Percentiles rank a stretch among this genome's conserved stretches.
Evolutionary conservation across 2,888 invertebrate genomes (phyloP).

Genomic region (Noctua janthina): DNA sequence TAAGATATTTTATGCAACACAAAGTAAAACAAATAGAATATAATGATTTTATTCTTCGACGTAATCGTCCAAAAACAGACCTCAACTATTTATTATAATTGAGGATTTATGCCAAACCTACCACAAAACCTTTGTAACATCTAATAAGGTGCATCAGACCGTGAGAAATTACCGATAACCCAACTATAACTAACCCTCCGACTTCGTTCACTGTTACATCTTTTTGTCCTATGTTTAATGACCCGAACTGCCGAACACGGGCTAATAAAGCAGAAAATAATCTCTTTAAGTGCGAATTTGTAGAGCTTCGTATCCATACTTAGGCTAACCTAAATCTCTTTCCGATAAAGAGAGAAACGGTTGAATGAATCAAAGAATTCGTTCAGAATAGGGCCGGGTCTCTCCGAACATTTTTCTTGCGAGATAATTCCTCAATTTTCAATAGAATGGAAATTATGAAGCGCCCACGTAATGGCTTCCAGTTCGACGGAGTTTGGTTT

Average conservation of each 20-base stretch:
- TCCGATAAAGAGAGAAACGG: slow-evolving; percentile 69
- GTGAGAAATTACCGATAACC: slow-evolving; percentile 52
- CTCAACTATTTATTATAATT: slow-evolving; percentile 28
- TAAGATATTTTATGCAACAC: neutral
- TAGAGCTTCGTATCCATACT: slow-evolving; percentile 70
- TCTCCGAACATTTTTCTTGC: slow-evolving; percentile 44
- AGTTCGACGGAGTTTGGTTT: slow-evolving; percentile 37
- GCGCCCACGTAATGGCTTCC: slow-evolving; percentile 50
- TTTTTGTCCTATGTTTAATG: slow-evolving; percentile 67
- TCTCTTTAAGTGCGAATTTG: slow-evolving; percentile 72
- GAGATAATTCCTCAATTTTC: slow-evolving; percentile 57
- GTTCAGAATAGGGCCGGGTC: slow-evolving; percentile 39
- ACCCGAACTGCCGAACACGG: slow-evolving; percentile 47
- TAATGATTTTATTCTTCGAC: neutral
- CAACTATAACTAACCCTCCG: slow-evolving; percentile 42
- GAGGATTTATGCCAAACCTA: slow-evolving; percentile 43
- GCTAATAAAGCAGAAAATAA: slow-evolving; percentile 72
- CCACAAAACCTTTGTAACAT: slow-evolving; percentile 20
- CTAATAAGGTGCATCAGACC: slow-evolving; percentile 47
- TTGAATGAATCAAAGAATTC: slow-evolving; percentile 62
- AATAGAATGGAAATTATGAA: slow-evolving; percentile 63
- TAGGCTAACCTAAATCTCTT: slow-evolving; percentile 73
- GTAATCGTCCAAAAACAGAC: slow-evolving; percentile 5
- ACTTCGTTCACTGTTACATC: slow-evolving; percentile 50
- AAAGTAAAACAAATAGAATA: neutral